Conservation (phyloP, 2,113 vertebrate species). For the Callaeas wilsoni region DNA sequence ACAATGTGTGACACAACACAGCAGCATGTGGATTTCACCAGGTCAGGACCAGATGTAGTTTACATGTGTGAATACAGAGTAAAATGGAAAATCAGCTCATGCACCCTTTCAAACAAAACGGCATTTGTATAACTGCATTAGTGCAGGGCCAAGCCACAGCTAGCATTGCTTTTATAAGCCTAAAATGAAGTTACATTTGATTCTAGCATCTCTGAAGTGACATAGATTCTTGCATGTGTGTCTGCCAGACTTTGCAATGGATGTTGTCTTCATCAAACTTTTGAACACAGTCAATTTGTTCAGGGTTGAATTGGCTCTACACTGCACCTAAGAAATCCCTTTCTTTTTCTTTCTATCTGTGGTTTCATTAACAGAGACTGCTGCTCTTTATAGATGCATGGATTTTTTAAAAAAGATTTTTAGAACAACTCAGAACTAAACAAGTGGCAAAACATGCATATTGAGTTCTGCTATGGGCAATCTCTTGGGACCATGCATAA, state of each 20-base stretch:
- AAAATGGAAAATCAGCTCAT: background rate
- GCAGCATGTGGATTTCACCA: background rate
- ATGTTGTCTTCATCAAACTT: background rate
- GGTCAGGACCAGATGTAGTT: background rate
- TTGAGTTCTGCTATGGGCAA: background rate
- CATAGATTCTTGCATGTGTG: accelerated
- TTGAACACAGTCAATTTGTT: background rate
- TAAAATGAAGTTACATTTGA: background rate
- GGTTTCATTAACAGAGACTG: background rate
- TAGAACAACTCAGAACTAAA: background rate
- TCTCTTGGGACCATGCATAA: background rate
- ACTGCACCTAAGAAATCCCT: background rate
- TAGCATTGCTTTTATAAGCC: background rate
- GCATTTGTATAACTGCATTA: background rate
- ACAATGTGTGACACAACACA: background rate
- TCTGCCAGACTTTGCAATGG: background rate
- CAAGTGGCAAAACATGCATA: background rate
- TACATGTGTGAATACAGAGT: background rate
- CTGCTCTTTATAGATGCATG: background rate
- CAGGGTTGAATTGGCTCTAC: background rate
- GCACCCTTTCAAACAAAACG: background rate
- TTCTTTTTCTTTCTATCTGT: background rate
- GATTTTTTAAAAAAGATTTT: background rate
- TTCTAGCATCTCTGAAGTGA: background rate
- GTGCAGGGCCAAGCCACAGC: background rate